Conservation (phyloP, 35 echinoderm and acorn worm species). For the Eucidaris tribuloides region DNA sequence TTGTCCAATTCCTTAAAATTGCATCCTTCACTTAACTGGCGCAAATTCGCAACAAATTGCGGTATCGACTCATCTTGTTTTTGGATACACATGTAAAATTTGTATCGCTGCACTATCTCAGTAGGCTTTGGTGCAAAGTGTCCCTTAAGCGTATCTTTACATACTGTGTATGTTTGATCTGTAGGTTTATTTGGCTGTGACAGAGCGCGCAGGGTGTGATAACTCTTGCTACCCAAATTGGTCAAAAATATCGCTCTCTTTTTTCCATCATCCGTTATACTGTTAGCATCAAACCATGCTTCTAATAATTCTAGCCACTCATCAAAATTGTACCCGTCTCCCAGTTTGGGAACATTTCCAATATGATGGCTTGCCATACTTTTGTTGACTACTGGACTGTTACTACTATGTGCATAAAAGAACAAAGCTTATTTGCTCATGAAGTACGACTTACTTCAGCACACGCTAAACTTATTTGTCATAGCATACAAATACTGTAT, state of each 20-base stretch:
- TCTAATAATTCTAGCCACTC: conserved; percentile 6
- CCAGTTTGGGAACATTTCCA: too few relatives aligned
- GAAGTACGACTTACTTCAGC: too few relatives aligned
- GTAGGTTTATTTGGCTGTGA: conserved; percentile 33
- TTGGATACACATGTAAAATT: conserved; percentile 27
- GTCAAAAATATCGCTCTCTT: conserved; percentile 39
- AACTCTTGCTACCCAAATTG: conserved; percentile 38
- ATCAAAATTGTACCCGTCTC: not conserved
- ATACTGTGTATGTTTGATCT: conserved; percentile 19
- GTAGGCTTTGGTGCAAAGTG: conserved; percentile 44
- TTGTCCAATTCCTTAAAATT: conserved; percentile 35
- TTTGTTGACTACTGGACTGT: too few relatives aligned
- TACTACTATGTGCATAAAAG: too few relatives aligned
- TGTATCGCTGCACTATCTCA: conserved; percentile 21
- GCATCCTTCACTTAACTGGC: conserved; percentile 50
- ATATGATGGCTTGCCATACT: too few relatives aligned
- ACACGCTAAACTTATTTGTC: too few relatives aligned
- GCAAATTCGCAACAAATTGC: conserved; percentile 31
- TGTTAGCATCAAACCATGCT: conserved; percentile 25
- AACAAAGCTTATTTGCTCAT: too few relatives aligned
- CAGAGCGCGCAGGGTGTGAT: conserved; percentile 32
- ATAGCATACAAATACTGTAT: too few relatives aligned
- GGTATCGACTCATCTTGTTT: not conserved
- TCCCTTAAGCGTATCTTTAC: conserved; percentile 7
- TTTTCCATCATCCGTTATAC: conserved; percentile 3